Evolutionary conservation across 2,888 invertebrate species (phyloP).

Genomic region (Lagria hirta): DNA sequence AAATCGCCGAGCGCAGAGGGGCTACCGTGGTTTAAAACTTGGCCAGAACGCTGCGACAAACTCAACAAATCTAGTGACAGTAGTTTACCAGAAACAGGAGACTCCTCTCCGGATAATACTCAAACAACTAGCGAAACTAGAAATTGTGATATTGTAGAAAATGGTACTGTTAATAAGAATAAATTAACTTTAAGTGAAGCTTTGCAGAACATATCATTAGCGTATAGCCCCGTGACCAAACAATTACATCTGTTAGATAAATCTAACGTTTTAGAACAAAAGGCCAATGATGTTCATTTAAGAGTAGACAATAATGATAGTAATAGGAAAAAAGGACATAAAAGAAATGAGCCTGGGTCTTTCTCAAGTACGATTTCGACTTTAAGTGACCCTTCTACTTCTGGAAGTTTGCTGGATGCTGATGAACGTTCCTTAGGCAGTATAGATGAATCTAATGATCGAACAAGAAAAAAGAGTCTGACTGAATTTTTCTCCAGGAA

Average conservation of each 20-base stretch:
- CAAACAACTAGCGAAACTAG: conserved; percentile 33
- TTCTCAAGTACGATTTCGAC: conserved; percentile 72
- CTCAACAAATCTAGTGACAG: conserved; percentile 46
- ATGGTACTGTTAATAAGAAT: conserved; percentile 58
- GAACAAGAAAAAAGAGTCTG: conserved; percentile 62
- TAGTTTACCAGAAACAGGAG: conserved; percentile 27
- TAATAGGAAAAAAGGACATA: conserved; percentile 50
- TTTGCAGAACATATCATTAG: conserved; percentile 71
- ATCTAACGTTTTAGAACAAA: conserved; percentile 10
- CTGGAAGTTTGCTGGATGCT: conserved; percentile 57
- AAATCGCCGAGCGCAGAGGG: too few species aligned
- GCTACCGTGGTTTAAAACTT: conserved; percentile 57
- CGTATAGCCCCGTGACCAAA: conserved; percentile 74
- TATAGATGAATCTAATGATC: conserved; percentile 48
- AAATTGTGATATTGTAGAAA: conserved; percentile 38
- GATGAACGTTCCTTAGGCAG: conserved; percentile 46
- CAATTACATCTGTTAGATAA: conserved; percentile 66
- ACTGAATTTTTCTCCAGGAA: conserved; percentile 67
- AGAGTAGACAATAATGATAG: conserved; percentile 27
- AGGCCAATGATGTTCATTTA: conserved; percentile 14
- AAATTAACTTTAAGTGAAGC: conserved; percentile 66
- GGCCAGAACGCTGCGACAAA: conserved; percentile 56
- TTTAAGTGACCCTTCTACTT: conserved; percentile 68
- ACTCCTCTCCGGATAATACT: conserved; percentile 35
- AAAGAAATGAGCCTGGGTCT: conserved; percentile 62